Base-by-base conservation (phyloP, 2,113 vertebrate genomes). In the Muntiacus muntjak region DNA sequence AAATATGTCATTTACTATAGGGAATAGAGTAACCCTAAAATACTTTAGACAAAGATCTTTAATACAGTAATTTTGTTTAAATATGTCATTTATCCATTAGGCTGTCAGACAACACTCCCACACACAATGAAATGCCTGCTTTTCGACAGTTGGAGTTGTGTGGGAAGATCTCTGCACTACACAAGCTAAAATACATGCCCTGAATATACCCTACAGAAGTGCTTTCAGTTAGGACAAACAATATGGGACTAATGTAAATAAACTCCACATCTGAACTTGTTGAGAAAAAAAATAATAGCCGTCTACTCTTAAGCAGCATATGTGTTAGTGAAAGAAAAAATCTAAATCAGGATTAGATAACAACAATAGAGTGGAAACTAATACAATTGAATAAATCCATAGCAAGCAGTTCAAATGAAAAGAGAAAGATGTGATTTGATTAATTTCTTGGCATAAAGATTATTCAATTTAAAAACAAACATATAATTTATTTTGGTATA, bases 41-140 rank as follows among this genome's bases (percentile, higher is more conserved):
- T 9, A 6, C 47, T 97, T 97, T 89, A 90, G 36, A 45, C 40
- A 94, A 87, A 64, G 6, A 93, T 96, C 74, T 98, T 97, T 87
- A 98, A 94, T 96, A 95, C 54, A 97, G 55, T 93, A 64, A 96
- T 97, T 93, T 98, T 97, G 95, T 98, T 98, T 98, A 89, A 95
- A 96, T 95, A 96, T 97, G 30, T 93, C 92, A 95, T 97, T 97
- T 98, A 91, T 95, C 93, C 97, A 93, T 95, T 98, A 98, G 92
- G 52, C 79, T 98, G 87, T 97, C 52, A 98, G 95, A 40, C 25
- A 78, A 94, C 82, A 92, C 62, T 57, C 71, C 92, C 47, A 82
- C 82, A 81, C 11, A 67, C 52, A 81, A 60, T 30, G 95, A 28
- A 96, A 92, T 47, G 57, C 45, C 47, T 94, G 58, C 50, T 95